Base-by-base conservation (phyloP, 2,113 vertebrate species). In the Otolemur garnettii region DNA sequence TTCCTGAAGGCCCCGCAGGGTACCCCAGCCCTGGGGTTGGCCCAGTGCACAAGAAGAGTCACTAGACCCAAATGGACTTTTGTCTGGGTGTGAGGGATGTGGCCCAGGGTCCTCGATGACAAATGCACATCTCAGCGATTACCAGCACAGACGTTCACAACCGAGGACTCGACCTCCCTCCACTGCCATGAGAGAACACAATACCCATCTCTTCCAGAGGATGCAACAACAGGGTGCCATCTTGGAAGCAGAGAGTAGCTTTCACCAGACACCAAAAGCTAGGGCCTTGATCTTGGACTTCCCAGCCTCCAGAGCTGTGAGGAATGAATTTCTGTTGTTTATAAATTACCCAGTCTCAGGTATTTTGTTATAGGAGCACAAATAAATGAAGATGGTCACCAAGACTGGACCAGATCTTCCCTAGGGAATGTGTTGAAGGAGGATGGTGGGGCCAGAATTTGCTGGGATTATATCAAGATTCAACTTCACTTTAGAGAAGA, bases 51-150 rank as follows among this genome's bases (percentile, higher is more conserved):
- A 35, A 18, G 24, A 57, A 22, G 71, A 13, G 22, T 9, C 2
- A 0, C 1, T 17, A 64, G 8, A 26, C 26, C 38, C 55, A 60
- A 8, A 28, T 4, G 59, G 53, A 6, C 50, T 42, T 72, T 21
- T 24, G 19, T 79, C n/a, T 22, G 15, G 12, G 45, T 12, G 4
- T 28, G 71, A 38, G 10, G 59, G 68, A 14, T 5, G 42, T 8
- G 11, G 38, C 28, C 57, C 33, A 17, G 26, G 24, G 26, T 15
- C 62, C 87, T 42, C 53, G 42, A 17, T 21, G 12, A 10, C 4
- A 2, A 50, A 30, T 0, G 12, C 5, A 45, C 12, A 3, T 21
- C 21, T 50, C 18, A 4, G 21, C 4, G n/a, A 28, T 0, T 2
- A 3, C 5, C 15, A 2, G 50, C 35, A 28, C 1, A 22, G 62